phyloP scores from a whole-genome alignment of 2,113 vertebrate species.

The Chunga burmeisteri region DNA sequence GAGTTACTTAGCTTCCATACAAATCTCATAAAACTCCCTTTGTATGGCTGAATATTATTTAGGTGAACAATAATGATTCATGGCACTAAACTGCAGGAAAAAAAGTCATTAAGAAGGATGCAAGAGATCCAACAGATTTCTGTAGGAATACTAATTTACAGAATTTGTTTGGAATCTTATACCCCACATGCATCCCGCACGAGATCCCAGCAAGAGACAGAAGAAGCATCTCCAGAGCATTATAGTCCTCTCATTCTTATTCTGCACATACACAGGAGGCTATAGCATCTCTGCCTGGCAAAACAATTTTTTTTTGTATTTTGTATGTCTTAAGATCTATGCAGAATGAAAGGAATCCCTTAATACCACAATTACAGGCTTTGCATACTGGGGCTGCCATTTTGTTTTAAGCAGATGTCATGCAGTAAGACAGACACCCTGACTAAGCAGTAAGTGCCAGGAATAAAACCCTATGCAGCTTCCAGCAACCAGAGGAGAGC shows the following conservation, averaged over 20 bases:
- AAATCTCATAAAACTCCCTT: neutral
- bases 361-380: neutral
- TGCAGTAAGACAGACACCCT: neutral
- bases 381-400: neutral
- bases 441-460: neutral
- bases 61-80: neutral
- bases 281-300: neutral
- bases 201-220: neutral
- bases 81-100: neutral
- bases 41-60: neutral
- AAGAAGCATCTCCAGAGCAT: neutral
- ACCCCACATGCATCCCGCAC: neutral
- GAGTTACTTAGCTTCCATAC: neutral
- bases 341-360: neutral
- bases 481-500: neutral
- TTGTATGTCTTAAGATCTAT: neutral
- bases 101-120: neutral
- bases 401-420: neutral
- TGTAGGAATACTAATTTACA: neutral
- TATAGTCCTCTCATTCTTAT: neutral
- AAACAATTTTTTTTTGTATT: neutral
- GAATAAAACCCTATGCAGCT: neutral
- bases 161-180: neutral
- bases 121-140: neutral
- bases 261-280: neutral